Conservation (phyloP, 2,797 vertebrate species). For the Harpagifer antarcticus region DNA sequence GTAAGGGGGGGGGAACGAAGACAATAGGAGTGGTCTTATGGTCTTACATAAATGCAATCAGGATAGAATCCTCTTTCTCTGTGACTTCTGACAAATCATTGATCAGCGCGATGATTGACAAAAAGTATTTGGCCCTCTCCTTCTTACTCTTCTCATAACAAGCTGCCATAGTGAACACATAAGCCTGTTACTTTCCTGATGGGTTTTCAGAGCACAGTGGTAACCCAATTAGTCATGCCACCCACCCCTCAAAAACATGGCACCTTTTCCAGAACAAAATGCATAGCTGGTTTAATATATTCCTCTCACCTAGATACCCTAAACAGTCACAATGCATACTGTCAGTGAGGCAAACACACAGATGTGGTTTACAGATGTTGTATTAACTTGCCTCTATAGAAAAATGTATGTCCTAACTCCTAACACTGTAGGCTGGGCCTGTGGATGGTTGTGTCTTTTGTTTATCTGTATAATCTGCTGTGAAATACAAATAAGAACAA, state of each 20-base stretch:
- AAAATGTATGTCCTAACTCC: neutral
- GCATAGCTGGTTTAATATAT: slow-evolving; percentile 66
- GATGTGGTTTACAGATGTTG: slow-evolving; percentile 61
- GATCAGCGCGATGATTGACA: slow-evolving; percentile 52
- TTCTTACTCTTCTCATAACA: slow-evolving; percentile 56
- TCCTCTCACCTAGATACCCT: slow-evolving; percentile 59
- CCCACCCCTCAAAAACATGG: slow-evolving; percentile 62
- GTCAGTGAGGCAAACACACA: slow-evolving; percentile 49
- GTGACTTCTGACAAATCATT: slow-evolving; percentile 49
- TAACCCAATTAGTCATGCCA: slow-evolving; percentile 76
- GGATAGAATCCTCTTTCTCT: slow-evolving; percentile 27
- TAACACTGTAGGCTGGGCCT: slow-evolving; percentile 38
- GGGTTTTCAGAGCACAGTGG: slow-evolving; percentile 69
- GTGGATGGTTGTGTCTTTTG: slow-evolving; percentile 15
- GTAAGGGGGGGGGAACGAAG: no score
- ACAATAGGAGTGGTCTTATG: neutral
- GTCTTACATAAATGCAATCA: slow-evolving; percentile 41
- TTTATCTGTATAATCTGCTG: slow-evolving; percentile 12
- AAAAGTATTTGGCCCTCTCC: slow-evolving; percentile 45
- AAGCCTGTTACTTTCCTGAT: slow-evolving; percentile 76
- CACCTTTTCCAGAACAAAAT: slow-evolving; percentile 70
- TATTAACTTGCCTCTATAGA: slow-evolving; percentile 40
- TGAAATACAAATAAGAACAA: slow-evolving; percentile 36
- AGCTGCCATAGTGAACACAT: slow-evolving; percentile 68
- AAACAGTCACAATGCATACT: slow-evolving; percentile 48